Percentiles rank a stretch among this genome's conserved stretches.
Conservation (phyloP, 2,113 vertebrate genomes). For the Megaleporinus macrocephalus region DNA sequence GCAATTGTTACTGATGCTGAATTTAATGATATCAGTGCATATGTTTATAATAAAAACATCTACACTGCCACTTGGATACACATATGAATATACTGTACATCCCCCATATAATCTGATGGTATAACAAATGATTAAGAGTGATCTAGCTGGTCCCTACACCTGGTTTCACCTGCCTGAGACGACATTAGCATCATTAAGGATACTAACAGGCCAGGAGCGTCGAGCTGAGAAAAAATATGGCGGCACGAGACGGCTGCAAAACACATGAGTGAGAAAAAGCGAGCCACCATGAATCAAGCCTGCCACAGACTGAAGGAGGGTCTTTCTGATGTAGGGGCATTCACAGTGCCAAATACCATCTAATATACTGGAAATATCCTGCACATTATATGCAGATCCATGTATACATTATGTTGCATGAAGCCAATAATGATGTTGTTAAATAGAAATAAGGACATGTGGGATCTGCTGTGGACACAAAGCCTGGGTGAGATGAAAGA, state of each 20-base stretch:
- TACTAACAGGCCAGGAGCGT: conserved; percentile 13
- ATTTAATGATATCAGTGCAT: too few relatives aligned
- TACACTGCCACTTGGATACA: too few relatives aligned
- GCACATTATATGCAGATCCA: neutral
- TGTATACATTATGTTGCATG: neutral
- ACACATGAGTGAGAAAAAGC: conserved; percentile 23
- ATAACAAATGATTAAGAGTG: too few relatives aligned
- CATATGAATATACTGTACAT: too few relatives aligned
- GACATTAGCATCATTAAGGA: conserved; percentile 18
- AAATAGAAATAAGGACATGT: too few relatives aligned
- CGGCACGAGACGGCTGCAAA: conserved; percentile 10
- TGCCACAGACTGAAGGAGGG: neutral
- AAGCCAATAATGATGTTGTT: too few relatives aligned
- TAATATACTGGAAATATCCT: neutral
- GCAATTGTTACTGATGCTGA: too few relatives aligned
- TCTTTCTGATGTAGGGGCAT: neutral
- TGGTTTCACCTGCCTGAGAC: neutral
- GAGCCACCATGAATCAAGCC: conserved; percentile 20
- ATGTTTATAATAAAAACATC: too few relatives aligned
- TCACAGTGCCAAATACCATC: neutral
- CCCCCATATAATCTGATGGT: too few relatives aligned
- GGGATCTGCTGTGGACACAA: neutral
- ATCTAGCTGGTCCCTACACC: neutral
- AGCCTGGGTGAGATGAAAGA: neutral
- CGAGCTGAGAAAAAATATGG: conserved; percentile 26